Evolutionary conservation across 35 echinoderm and acorn worm genomes (phyloP).

Genomic region (Stichopus chloronotus): DNA sequence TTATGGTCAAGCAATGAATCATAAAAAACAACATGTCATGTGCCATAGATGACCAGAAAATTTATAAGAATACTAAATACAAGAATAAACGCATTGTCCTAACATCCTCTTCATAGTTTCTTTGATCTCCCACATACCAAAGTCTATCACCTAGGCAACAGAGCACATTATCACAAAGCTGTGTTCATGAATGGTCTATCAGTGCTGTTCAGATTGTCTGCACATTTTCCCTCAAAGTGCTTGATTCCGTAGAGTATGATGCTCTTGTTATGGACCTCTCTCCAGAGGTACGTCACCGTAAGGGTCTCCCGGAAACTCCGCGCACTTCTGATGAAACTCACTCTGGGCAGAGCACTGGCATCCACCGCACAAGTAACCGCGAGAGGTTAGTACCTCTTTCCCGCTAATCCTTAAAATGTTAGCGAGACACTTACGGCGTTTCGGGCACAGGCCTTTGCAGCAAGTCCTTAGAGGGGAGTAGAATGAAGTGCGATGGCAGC

Average conservation of each 20-base stretch:
- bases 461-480: background rate
- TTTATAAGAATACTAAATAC: background rate
- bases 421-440: background rate
- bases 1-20: no score
- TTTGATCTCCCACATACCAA: background rate
- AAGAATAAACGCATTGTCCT: background rate
- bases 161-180: background rate
- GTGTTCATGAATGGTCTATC: background rate
- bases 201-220: background rate
- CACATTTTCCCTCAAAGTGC: background rate
- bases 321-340: background rate
- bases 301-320: background rate
- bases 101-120: no score
- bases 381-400: background rate
- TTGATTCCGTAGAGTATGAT: background rate
- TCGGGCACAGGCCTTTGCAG: no score
- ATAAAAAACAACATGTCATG: no score
- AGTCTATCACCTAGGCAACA: background rate
- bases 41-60: background rate
- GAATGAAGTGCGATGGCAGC: background rate
- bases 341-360: background rate
- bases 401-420: background rate
- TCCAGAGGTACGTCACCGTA: background rate
- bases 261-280: background rate
- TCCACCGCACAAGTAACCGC: background rate